Evolutionary conservation across 2,113 vertebrate species (phyloP).

Genomic region (Cebidichthys violaceus): DNA sequence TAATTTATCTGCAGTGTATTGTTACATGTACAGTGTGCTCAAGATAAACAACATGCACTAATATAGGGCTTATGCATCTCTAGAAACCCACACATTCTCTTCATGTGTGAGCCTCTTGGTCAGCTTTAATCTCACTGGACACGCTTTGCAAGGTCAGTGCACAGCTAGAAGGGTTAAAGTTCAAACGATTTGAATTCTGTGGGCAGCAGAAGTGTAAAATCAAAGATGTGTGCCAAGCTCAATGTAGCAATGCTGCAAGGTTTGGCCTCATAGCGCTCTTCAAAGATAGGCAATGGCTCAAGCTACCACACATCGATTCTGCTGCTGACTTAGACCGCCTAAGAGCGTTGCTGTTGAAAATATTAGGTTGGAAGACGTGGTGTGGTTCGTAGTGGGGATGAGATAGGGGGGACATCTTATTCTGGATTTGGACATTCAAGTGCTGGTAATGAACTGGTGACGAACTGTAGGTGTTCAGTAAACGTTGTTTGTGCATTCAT

Average conservation of each 20-base stretch:
- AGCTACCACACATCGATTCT: slow-evolving; percentile 7
- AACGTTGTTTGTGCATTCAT: neutral
- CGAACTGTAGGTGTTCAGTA: neutral
- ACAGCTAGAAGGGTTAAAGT: neutral
- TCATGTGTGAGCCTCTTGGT: neutral
- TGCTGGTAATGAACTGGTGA: neutral
- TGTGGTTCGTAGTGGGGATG: neutral
- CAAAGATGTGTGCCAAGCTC: slow-evolving; percentile 8
- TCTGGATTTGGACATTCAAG: slow-evolving; percentile 2
- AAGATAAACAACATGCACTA: neutral
- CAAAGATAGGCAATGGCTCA: slow-evolving; percentile 25
- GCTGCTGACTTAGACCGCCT: neutral
- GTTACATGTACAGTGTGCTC: neutral
- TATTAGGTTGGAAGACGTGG: slow-evolving; percentile 1
- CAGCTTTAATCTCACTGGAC: slow-evolving; percentile 13
- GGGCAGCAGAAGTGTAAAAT: slow-evolving; percentile 24
- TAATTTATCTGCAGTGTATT: neutral
- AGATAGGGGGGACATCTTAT: neutral
- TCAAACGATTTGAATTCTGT: slow-evolving; percentile 30
- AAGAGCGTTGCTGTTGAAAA: neutral
- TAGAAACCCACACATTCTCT: neutral
- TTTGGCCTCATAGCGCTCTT: neutral
- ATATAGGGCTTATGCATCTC: neutral
- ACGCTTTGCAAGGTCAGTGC: slow-evolving; percentile 34
- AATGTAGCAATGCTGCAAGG: slow-evolving; percentile 21